Evolutionary conservation across 1,140 invertebrate species (phyloP).

Genomic region (Drosophila athabasca): DNA sequence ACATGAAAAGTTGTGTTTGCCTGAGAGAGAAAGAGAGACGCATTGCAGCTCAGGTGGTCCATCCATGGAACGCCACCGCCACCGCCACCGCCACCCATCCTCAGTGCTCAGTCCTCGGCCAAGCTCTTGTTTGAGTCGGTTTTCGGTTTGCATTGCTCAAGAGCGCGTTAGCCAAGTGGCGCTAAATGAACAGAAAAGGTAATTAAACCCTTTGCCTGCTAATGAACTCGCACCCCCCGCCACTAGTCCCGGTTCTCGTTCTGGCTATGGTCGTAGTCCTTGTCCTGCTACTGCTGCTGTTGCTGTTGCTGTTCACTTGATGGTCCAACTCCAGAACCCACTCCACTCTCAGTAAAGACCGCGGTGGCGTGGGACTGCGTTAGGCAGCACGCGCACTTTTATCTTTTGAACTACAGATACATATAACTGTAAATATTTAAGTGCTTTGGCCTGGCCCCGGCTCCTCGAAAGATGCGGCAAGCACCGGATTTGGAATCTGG

Average conservation of each 20-base stretch:
- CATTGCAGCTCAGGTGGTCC: constrained; percentile 32
- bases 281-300: no score
- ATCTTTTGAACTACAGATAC: constrained; percentile 64
- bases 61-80: neutral
- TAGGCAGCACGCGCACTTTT: constrained; percentile 65
- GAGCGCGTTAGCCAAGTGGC: constrained; percentile 83
- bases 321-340: neutral
- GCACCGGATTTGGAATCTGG: constrained; percentile 1
- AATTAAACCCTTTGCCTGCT: constrained; percentile 83
- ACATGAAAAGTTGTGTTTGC: constrained; percentile 69
- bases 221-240: constrained; percentile 72
- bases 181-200: constrained; percentile 84
- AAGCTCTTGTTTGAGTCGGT: constrained; percentile 52
- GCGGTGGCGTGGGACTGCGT: neutral
- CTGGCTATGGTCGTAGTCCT: neutral
- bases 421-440: constrained; percentile 70
- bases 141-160: constrained; percentile 82
- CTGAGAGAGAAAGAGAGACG: constrained; percentile 37
- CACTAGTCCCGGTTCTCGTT: neutral
- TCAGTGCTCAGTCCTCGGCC: neutral
- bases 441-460: constrained; percentile 34
- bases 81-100: neutral
- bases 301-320: constrained; percentile 1
- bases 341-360: no score
- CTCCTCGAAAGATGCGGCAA: constrained; percentile 13